Percentiles rank a stretch among this genome's conserved stretches.
These are phyloP conservation scores for Campoplex capitator DNA, from an alignment of 2,888 invertebrate genomes.

Conservation along the genomic window DNA sequence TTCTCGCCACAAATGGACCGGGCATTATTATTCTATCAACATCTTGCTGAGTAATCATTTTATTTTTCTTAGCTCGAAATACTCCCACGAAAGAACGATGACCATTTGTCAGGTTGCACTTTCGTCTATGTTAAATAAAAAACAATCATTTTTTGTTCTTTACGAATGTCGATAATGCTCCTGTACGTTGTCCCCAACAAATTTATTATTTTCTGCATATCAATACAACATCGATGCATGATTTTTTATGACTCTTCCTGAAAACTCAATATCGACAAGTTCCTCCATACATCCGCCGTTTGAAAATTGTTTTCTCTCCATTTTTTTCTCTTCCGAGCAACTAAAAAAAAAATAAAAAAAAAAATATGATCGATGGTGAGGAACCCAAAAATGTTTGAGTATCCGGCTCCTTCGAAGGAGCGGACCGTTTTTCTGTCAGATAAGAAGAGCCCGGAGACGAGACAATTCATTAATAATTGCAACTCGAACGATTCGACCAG, in stretches of 20 bases:
- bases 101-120: slow-evolving; percentile 61
- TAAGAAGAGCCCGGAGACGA: slow-evolving; percentile 1
- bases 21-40: slow-evolving; percentile 64
- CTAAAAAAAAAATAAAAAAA: background rate
- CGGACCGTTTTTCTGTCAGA: slow-evolving; percentile 39
- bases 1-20: slow-evolving; percentile 56
- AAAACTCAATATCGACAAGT: background rate
- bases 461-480: slow-evolving; percentile 77
- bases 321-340: background rate
- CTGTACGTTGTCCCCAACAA: background rate
- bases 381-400: slow-evolving; percentile 44
- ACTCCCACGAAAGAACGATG: slow-evolving; percentile 29
- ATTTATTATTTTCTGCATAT: background rate
- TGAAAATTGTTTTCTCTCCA: background rate
- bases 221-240: background rate
- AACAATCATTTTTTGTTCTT: background rate
- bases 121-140: slow-evolving; percentile 6
- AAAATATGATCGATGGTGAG: slow-evolving; percentile 52
- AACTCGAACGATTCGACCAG: slow-evolving; percentile 74
- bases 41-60: slow-evolving; percentile 63
- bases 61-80: slow-evolving; percentile 14
- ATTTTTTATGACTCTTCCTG: background rate
- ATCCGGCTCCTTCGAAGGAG: slow-evolving; percentile 24
- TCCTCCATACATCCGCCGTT: background rate
- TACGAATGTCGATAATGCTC: slow-evolving; percentile 12